Evolutionary conservation across 1,140 invertebrate genomes (phyloP).

Genomic region (Battus philenor): DNA sequence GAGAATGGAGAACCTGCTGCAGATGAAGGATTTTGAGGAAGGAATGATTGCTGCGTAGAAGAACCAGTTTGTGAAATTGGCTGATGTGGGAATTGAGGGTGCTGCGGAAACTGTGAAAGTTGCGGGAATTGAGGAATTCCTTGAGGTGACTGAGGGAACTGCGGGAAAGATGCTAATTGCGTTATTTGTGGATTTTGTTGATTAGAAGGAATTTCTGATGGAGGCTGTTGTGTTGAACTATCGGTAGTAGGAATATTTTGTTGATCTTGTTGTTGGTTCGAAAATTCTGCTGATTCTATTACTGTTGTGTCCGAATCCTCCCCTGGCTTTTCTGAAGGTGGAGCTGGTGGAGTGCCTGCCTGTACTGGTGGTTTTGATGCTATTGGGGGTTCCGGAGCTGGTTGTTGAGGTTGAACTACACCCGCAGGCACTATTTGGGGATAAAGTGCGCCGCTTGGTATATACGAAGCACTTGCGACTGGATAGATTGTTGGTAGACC

Average conservation of each 20-base stretch:
- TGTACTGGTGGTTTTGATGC: conserved; percentile 3
- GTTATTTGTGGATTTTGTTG: background rate
- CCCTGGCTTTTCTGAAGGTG: conserved; percentile 28
- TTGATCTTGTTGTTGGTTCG: conserved; percentile 28
- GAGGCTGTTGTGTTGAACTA: conserved; percentile 10
- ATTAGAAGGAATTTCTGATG: background rate
- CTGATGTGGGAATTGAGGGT: background rate
- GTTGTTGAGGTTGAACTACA: conserved; percentile 18
- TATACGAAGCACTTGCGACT: conserved; percentile 30
- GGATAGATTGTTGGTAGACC: conserved; percentile 30
- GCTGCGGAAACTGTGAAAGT: background rate
- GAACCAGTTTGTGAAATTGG: conserved; percentile 6
- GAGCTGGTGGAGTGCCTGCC: background rate
- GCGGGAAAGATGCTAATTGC: background rate
- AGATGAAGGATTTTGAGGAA: conserved; percentile 29
- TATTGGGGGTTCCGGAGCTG: conserved; percentile 17
- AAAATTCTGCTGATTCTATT: conserved; percentile 55
- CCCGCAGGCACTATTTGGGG: conserved; percentile 17
- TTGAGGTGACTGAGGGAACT: background rate
- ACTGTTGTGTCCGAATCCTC: conserved; percentile 56
- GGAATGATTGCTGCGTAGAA: background rate
- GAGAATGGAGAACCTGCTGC: conserved; percentile 22
- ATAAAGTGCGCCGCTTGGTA: conserved; percentile 32
- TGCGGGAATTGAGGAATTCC: background rate
- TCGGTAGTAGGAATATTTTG: conserved; percentile 18